Percentiles rank a stretch among this genome's conserved stretches.
phyloP scores from a whole-genome alignment of 2,113 vertebrate genomes.

The Erpornis zantholeuca region DNA sequence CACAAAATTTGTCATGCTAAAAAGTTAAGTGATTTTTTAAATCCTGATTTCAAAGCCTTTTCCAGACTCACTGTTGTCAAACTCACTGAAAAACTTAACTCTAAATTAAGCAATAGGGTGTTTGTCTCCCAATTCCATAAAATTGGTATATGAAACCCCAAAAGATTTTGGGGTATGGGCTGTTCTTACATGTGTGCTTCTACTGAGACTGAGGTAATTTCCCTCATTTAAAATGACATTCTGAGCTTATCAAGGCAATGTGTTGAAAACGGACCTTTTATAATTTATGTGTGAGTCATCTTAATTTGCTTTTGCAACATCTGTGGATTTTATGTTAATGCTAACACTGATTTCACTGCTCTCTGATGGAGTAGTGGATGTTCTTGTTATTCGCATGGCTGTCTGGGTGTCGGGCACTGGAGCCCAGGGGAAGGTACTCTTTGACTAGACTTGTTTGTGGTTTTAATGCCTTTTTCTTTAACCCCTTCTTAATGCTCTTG shows the following conservation, averaged over 20 bases:
- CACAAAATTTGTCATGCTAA: neutral
- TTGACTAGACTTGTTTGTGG: neutral
- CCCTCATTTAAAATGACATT: neutral
- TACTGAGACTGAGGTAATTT: neutral
- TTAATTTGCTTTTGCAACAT: neutral
- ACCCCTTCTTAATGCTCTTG: neutral
- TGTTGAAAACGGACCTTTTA: neutral
- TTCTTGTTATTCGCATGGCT: neutral
- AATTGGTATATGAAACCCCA: neutral
- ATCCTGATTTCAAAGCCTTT: neutral
- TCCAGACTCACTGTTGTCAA: neutral
- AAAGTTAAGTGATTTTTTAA: neutral
- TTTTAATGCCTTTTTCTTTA: neutral
- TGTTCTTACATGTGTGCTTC: neutral
- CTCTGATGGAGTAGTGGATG: neutral
- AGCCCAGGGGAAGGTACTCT: neutral
- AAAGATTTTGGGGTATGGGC: neutral
- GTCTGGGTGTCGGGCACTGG: accelerated
- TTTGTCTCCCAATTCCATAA: neutral
- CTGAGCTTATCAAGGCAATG: neutral
- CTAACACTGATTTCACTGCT: neutral
- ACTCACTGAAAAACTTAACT: neutral
- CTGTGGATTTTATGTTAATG: neutral
- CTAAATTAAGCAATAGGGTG: neutral
- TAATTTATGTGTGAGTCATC: neutral